phyloP scores from a whole-genome alignment of 1,140 invertebrate genomes.

The Drosophila sturtevanti region DNA sequence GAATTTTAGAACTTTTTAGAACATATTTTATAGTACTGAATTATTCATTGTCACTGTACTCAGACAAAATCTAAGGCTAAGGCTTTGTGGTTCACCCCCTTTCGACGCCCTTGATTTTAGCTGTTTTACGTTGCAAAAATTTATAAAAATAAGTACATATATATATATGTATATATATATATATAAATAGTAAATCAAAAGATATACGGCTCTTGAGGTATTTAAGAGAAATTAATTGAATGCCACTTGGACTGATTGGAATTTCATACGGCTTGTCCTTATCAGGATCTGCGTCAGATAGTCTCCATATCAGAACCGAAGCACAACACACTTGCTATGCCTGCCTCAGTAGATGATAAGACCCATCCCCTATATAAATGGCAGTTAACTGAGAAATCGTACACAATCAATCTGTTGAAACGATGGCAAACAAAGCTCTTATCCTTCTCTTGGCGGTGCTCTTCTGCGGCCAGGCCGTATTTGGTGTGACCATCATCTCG shows the following conservation, averaged over 20 bases:
- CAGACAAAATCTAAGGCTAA: not conserved
- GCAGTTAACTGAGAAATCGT: slow-evolving; percentile 15
- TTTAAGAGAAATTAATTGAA: slow-evolving; percentile 65
- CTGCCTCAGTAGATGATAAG: slow-evolving; percentile 35
- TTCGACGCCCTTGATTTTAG: not conserved
- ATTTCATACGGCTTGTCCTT: slow-evolving; percentile 42
- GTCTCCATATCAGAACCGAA: slow-evolving; percentile 36
- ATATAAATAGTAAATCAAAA: not conserved
- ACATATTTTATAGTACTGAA: not conserved
- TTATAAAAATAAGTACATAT: too few relatives aligned
- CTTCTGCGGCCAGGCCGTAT: slow-evolving; percentile 59
- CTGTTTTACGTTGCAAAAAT: not conserved
- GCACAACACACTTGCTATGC: slow-evolving; percentile 12
- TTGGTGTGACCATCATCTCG: slow-evolving; percentile 82
- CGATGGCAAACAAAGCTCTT: slow-evolving; percentile 64
- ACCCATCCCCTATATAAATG: slow-evolving; percentile 45
- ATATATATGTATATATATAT: too few relatives aligned
- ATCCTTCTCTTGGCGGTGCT: slow-evolving; percentile 60
- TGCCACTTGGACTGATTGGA: slow-evolving; percentile 62
- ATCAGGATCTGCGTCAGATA: slow-evolving; percentile 50
- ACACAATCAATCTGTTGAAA: slow-evolving; percentile 25
- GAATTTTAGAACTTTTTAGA: too few relatives aligned
- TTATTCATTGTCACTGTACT: too few relatives aligned
- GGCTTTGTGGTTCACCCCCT: too few relatives aligned
- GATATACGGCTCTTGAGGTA: slow-evolving; percentile 6